Conservation (phyloP, 2,888 invertebrate genomes). For the Pollenia amentaria region DNA sequence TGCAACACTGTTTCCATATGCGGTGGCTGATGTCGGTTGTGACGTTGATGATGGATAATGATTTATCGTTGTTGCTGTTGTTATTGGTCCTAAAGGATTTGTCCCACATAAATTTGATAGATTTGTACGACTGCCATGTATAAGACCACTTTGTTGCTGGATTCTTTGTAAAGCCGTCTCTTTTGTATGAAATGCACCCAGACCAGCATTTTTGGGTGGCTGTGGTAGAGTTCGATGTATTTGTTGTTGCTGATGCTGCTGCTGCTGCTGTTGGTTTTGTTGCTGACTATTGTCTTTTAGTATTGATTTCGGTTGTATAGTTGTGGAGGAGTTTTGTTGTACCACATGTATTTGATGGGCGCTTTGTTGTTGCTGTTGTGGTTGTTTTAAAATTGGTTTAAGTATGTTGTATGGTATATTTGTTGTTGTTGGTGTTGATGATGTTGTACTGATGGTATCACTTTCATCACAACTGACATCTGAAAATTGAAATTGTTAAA, state of each 20-base stretch:
- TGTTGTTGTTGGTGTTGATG: constrained; percentile 79
- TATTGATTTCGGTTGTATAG: constrained; percentile 71
- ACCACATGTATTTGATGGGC: constrained; percentile 73
- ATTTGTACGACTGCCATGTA: constrained; percentile 75
- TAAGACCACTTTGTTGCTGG: constrained; percentile 80
- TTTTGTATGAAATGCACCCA: constrained; percentile 78
- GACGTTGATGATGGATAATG: constrained; percentile 65
- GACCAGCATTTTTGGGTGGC: constrained; percentile 78
- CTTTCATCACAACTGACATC: constrained; percentile 82
- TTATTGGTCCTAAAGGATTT: constrained; percentile 72
- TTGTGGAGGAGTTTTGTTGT: constrained; percentile 71
- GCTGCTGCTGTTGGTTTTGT: constrained; percentile 73
- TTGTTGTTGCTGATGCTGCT: constrained; percentile 71
- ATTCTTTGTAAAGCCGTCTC: constrained; percentile 79
- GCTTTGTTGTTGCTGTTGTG: constrained; percentile 73
- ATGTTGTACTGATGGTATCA: constrained; percentile 80
- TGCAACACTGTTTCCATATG: constrained; percentile 49
- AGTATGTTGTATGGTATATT: constrained; percentile 77
- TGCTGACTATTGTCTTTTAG: constrained; percentile 74
- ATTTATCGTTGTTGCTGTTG: constrained; percentile 67
- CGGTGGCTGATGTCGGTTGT: constrained; percentile 21
- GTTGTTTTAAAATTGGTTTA: constrained; percentile 80
- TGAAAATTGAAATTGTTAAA: constrained; percentile 68
- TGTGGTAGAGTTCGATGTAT: constrained; percentile 79
- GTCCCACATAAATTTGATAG: constrained; percentile 73